Evolutionary conservation across 2,888 invertebrate genomes (phyloP).

Genomic region (Polydrusus tereticollis): DNA sequence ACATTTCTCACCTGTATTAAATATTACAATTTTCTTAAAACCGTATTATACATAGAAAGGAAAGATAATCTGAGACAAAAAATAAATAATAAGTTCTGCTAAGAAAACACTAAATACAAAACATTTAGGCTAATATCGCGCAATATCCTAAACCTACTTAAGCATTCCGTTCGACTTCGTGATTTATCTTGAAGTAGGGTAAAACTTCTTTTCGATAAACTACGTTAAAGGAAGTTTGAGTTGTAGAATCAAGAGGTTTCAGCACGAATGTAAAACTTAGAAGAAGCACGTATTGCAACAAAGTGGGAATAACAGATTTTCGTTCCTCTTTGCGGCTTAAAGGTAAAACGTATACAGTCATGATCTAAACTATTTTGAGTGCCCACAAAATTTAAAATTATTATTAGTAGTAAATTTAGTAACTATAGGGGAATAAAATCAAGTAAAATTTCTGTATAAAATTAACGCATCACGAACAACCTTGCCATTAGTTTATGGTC

Average conservation of each 20-base stretch:
- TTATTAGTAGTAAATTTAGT: too few species aligned
- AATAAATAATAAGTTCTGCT: too few species aligned
- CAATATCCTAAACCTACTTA: background rate
- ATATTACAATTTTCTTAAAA: too few species aligned
- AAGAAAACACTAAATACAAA: background rate
- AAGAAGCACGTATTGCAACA: conserved; percentile 1
- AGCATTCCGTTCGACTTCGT: background rate
- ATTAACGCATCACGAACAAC: too few species aligned
- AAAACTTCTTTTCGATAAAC: conserved; percentile 5
- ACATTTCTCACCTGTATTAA: too few species aligned
- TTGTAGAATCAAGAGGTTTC: background rate
- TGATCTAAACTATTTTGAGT: too few species aligned
- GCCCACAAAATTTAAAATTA: too few species aligned
- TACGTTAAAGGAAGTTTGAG: conserved; percentile 1
- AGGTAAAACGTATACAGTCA: background rate
- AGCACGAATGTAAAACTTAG: background rate
- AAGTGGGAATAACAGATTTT: background rate
- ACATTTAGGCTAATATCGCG: background rate
- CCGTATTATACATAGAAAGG: too few species aligned
- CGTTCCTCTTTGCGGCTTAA: background rate
- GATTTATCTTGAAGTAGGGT: background rate
- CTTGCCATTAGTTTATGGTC: too few species aligned
- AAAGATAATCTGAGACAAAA: too few species aligned
- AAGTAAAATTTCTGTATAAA: too few species aligned
- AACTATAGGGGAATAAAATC: too few species aligned